Evolutionary conservation across 2,113 vertebrate species (phyloP), one percentile per base, ranked within the genome.

Genomic region (Petaurus breviceps): DNA sequence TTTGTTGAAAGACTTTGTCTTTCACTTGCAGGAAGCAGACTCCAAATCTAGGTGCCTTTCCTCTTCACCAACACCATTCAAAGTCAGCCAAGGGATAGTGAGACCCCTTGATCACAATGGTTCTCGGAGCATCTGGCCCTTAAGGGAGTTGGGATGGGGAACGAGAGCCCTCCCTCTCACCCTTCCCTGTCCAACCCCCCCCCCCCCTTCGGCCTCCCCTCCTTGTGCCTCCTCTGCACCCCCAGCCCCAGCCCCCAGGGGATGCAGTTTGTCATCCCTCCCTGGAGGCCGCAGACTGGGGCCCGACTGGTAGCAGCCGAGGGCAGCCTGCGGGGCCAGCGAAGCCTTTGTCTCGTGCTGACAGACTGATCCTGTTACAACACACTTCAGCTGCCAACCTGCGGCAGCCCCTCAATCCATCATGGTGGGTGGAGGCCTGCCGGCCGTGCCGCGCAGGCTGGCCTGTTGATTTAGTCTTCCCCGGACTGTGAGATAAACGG

Each of bases 401-500:
- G 92, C 98, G 11, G 98, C 97, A 98, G 98, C 97, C 98, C 98
- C 98, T 98, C 99, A 98, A 99, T 99, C 99, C 99, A 99, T 99
- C 99, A 99, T 98, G 95, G 98, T 97, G 98, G 98, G 98, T 95
- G 91, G 98, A 11, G 97, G 97, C 98, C 98, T 97, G 97, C 50
- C 97, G 98, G 91, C 98, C 98, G 96, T 97, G 98, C 98, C 95
- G 98, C 98, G 94, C 96, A 96, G 99, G 99, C 99, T 98, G 98
- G 98, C 98, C 99, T 99, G 99, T 99, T 99, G 98, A 99, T 99
- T 98, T 98, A 98, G 98, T 98, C 98, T 98, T 98, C 98, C 98
- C 98, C 94, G 98, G 98, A 98, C 98, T 98, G 98, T 97, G 99
- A 99, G 99, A 99, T 99, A 99, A 99, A 99, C 99, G 99, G 99